Evolutionary conservation across 2,888 invertebrate species (phyloP).

Genomic region (Megamerina dolium): DNA sequence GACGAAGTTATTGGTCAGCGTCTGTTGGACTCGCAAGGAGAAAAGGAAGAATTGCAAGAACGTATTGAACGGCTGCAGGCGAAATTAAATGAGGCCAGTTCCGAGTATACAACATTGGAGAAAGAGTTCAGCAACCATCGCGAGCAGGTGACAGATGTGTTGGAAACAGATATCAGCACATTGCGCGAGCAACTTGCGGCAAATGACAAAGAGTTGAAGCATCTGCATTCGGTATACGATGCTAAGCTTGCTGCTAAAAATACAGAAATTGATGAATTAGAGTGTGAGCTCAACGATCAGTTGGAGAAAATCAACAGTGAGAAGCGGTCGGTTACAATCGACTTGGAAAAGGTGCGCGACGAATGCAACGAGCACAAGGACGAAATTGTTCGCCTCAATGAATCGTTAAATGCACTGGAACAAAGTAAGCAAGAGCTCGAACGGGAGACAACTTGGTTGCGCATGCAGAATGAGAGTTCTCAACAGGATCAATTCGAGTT

Average conservation of each 20-base stretch:
- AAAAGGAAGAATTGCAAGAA: conserved; percentile 52
- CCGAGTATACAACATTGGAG: conserved; percentile 48
- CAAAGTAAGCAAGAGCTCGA: conserved; percentile 37
- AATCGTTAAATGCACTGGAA: conserved; percentile 37
- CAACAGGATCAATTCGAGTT: conserved; percentile 45
- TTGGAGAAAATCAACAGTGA: conserved; percentile 37
- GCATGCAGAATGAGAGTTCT: conserved; percentile 44
- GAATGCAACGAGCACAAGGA: conserved; percentile 55
- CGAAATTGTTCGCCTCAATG: conserved; percentile 49
- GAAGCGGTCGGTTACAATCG: conserved; percentile 52
- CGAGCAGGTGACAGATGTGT: conserved; percentile 38
- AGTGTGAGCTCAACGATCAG: conserved; percentile 51
- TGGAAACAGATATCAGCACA: conserved; percentile 42
- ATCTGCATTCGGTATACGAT: conserved; percentile 47
- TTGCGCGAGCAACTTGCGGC: conserved; percentile 47
- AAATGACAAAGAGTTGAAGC: conserved; percentile 52
- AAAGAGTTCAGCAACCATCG: conserved; percentile 49
- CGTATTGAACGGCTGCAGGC: conserved; percentile 51
- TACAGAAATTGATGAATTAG: conserved; percentile 51
- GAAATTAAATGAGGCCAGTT: conserved; percentile 45
- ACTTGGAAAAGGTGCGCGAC: conserved; percentile 56
- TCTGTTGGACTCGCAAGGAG: conserved; percentile 54
- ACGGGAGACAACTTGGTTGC: conserved; percentile 39
- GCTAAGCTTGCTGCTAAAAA: conserved; percentile 46
- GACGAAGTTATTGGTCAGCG: conserved; percentile 59